Evolutionary conservation across 30 jellyfish, hydroid and myxozoan species (phyloP).

Genomic region (Aurelia sp.): DNA sequence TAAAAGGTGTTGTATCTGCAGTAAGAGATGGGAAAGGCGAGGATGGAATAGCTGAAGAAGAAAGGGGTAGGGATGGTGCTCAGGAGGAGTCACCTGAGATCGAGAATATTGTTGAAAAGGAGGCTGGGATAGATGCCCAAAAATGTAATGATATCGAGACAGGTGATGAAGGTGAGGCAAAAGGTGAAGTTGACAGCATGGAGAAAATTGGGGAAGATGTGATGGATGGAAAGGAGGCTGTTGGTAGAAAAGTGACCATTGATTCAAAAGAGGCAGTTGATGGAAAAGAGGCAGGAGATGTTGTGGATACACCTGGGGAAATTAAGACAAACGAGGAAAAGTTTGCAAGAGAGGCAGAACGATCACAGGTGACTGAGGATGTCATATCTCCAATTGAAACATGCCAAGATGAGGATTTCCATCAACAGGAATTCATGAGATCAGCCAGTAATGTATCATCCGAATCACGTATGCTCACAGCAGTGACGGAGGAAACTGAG

Average conservation of each 20-base stretch:
- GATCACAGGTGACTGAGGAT: background rate
- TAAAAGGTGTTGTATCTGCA: background rate
- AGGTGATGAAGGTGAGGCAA: constrained; percentile 1
- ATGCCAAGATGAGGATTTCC: background rate
- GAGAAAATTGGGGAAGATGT: background rate
- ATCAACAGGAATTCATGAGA: constrained; percentile 38
- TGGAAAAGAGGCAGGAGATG: background rate
- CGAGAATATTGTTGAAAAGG: background rate
- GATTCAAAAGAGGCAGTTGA: background rate
- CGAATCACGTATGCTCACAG: constrained; percentile 62
- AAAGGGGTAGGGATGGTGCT: background rate
- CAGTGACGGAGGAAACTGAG: constrained; percentile 95
- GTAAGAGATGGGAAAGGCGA: background rate
- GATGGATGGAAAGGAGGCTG: background rate
- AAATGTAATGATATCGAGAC: background rate
- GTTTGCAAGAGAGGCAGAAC: background rate
- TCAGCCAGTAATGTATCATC: constrained; percentile 29
- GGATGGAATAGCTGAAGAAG: background rate
- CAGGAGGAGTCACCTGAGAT: background rate
- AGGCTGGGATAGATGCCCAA: background rate
- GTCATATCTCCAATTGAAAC: background rate
- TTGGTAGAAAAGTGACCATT: background rate
- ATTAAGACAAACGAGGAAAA: background rate
- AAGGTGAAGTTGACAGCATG: background rate
- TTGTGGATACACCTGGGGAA: background rate